phyloP scores from a whole-genome alignment of 1,140 invertebrate genomes.

The Eurosta solidaginis region DNA sequence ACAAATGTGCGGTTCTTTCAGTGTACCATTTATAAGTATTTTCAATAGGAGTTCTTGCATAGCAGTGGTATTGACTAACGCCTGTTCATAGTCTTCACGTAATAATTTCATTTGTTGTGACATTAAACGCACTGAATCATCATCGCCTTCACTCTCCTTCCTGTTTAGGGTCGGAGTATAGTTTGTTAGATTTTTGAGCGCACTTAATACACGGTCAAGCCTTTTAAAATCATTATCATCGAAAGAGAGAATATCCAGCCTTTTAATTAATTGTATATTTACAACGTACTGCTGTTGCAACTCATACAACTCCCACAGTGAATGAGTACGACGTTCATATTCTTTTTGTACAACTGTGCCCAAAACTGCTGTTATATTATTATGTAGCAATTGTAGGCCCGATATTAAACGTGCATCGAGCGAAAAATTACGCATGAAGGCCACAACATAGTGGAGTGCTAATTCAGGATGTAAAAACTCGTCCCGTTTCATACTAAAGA shows the following conservation, averaged over 20 bases:
- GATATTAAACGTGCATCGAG: slow-evolving; percentile 50
- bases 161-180: no score
- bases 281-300: slow-evolving; percentile 45
- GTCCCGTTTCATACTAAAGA: slow-evolving; percentile 42
- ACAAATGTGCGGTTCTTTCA: no score
- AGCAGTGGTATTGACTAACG: no score
- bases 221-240: slow-evolving; percentile 34
- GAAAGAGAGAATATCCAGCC: slow-evolving; percentile 38
- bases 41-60: no score
- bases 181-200: no score
- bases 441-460: slow-evolving; percentile 41
- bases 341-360: slow-evolving; percentile 46
- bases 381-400: slow-evolving; percentile 47
- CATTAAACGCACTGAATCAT: no score
- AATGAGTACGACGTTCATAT: slow-evolving; percentile 45
- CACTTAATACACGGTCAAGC: no score
- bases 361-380: slow-evolving; percentile 41
- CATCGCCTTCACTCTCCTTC: no score
- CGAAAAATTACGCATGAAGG: slow-evolving; percentile 49
- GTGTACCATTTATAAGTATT: no score
- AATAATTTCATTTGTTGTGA: no score
- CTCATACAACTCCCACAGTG: slow-evolving; percentile 50
- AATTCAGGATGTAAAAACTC: slow-evolving; percentile 40
- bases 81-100: no score
- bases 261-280: slow-evolving; percentile 41